These are phyloP conservation scores for Thinocorus orbignyianus DNA, from an alignment of 2,113 vertebrate genomes.

Conservation along the genomic window DNA sequence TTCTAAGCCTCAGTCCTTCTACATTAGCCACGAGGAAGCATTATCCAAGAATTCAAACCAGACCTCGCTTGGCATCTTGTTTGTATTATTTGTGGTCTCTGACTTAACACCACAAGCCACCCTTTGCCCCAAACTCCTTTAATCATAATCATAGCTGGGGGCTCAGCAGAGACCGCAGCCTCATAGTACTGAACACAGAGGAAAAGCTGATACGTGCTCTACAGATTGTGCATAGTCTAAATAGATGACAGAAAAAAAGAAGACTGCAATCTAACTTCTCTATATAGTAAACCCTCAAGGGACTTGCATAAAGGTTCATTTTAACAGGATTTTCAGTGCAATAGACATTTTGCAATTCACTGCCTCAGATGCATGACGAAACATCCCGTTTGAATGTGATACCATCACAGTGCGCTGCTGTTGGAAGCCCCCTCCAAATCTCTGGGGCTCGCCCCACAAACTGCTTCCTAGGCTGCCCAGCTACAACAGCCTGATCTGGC, in stretches of 20 bases:
- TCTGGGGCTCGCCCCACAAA: not conserved
- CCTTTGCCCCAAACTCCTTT: constrained; percentile 13
- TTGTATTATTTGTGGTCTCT: constrained; percentile 45
- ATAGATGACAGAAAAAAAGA: not conserved
- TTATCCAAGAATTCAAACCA: constrained; percentile 18
- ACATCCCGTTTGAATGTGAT: not conserved
- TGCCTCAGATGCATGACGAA: not conserved
- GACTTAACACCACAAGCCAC: constrained; percentile 29
- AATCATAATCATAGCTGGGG: not conserved
- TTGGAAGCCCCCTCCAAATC: not conserved
- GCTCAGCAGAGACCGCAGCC: not conserved
- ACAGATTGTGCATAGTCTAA: not conserved
- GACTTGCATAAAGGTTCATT: not conserved
- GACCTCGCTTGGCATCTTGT: constrained; percentile 12
- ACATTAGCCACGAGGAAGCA: not conserved
- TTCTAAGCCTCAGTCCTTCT: not conserved
- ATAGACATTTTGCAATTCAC: not conserved
- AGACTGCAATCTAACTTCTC: not conserved
- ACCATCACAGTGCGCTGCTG: accelerated
- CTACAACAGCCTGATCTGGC: not conserved
- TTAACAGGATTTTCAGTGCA: not conserved
- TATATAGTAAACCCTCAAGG: not conserved
- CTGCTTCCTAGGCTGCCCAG: not conserved
- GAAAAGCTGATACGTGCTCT: not conserved
- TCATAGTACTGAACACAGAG: not conserved